Percentiles rank a stretch among this genome's conserved stretches.
phyloP scores from a whole-genome alignment of 2,113 vertebrate species.

The Apodemus sylvaticus region DNA sequence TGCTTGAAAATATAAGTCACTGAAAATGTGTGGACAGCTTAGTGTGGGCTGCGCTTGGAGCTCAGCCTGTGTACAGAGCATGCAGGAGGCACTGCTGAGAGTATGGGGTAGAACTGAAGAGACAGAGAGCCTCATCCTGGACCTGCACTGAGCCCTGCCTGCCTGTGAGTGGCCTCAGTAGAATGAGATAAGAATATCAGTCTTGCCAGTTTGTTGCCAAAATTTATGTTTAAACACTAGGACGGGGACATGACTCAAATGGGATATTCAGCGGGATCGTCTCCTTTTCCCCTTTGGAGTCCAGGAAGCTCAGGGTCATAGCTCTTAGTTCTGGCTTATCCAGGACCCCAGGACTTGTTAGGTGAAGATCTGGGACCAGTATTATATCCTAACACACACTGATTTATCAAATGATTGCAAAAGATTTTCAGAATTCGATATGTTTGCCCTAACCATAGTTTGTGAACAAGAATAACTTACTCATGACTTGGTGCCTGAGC shows the following conservation, averaged over 20 bases:
- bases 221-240: background rate
- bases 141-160: background rate
- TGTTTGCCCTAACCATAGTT: background rate
- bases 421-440: background rate
- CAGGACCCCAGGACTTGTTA: background rate
- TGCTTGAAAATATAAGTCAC: background rate
- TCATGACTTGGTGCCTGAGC: background rate
- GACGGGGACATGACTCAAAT: background rate
- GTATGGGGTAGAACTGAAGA: background rate
- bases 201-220: background rate
- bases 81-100: background rate
- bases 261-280: background rate
- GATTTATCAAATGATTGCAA: background rate
- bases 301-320: background rate
- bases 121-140: background rate
- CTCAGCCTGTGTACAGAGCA: rapidly evolving
- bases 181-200: background rate
- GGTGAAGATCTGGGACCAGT: background rate
- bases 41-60: background rate
- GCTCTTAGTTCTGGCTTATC: background rate
- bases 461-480: background rate
- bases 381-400: background rate
- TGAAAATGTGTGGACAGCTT: background rate
- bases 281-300: background rate
- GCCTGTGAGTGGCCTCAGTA: background rate